A percentile compares a stretch with the other conserved stretches of the same genome.
Conservation (phyloP, 2,113 vertebrate genomes). For the Empidonax traillii region DNA sequence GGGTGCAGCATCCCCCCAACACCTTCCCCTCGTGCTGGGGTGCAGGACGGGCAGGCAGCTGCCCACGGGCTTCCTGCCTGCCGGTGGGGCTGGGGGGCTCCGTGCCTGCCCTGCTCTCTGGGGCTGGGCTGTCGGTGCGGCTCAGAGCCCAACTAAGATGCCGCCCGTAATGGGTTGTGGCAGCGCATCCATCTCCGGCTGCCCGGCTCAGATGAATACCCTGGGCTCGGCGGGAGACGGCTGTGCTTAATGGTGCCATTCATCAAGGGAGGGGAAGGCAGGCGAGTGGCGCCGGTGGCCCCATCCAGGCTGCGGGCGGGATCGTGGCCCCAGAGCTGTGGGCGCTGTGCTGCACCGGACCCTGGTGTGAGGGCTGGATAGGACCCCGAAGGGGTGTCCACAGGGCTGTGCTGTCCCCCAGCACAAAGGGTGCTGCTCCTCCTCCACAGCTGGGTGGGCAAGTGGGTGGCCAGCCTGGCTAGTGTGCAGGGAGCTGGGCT, state of each 20-base stretch:
- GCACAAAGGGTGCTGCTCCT: not conserved
- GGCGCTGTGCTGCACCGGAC: not conserved
- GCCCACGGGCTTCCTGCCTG: accelerated
- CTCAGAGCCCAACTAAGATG: not conserved
- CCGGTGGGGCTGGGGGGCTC: accelerated
- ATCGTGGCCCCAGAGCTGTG: accelerated
- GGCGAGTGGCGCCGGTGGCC: accelerated
- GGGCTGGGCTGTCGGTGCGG: accelerated
- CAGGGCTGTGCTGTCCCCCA: not conserved
- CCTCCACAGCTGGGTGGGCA: not conserved
- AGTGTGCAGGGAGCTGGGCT: not conserved
- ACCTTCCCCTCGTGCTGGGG: not conserved
- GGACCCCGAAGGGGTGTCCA: not conserved
- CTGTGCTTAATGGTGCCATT: conserved; percentile 15
- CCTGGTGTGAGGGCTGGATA: accelerated
- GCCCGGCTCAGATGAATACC: not conserved
- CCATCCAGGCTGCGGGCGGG: accelerated
- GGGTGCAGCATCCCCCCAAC: too few species aligned
- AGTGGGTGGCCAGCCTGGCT: not conserved
- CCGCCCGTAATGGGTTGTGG: not conserved
- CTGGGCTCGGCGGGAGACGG: not conserved
- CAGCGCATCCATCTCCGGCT: not conserved
- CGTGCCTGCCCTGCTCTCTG: accelerated
- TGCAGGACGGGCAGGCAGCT: not conserved
- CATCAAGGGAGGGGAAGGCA: not conserved